phyloP scores from a whole-genome alignment of 2,888 invertebrate genomes.

The Anoncus sp. region DNA sequence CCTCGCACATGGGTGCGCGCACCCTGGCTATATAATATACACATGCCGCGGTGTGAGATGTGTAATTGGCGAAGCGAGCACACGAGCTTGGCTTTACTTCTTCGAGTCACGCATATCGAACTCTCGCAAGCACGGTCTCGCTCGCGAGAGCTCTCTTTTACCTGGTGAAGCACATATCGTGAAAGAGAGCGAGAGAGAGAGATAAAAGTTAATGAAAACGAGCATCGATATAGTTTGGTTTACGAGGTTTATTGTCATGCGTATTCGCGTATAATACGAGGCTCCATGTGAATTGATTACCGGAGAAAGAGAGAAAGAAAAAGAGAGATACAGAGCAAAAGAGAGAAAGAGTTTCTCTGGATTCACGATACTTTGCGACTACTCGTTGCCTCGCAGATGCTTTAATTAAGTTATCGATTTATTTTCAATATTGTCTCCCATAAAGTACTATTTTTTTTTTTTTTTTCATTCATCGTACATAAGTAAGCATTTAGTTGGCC shows the following conservation, averaged over 20 bases:
- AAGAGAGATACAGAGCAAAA: no score
- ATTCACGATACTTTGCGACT: conserved; percentile 39
- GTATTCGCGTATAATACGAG: conserved; percentile 70
- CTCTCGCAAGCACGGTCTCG: conserved; percentile 28
- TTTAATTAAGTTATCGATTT: conserved; percentile 82
- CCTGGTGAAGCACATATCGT: conserved; percentile 4
- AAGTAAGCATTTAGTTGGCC: conserved; percentile 70
- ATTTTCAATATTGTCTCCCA: conserved; percentile 76
- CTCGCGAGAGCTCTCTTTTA: conserved; percentile 50
- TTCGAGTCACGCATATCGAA: conserved; percentile 78
- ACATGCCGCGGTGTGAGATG: conserved; percentile 37
- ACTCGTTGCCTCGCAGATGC: conserved; percentile 66
- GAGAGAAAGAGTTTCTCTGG: conserved; percentile 30
- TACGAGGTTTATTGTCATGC: conserved; percentile 77
- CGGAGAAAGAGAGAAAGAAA: conserved; percentile 47
- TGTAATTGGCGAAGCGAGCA: conserved; percentile 65
- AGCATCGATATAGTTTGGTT: conserved; percentile 77
- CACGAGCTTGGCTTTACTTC: conserved; percentile 71
- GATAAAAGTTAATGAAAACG: conserved; percentile 81
- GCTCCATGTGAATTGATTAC: conserved; percentile 76
- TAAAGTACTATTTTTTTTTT: conserved; percentile 58
- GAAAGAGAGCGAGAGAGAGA: conserved; percentile 43
- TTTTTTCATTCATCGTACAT: conserved; percentile 42
- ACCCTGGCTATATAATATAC: conserved; percentile 54
- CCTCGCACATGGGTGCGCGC: conserved; percentile 61